Percentiles rank a stretch among this genome's conserved stretches.
Evolutionary conservation across 2,113 vertebrate genomes (phyloP).

Genomic region (Heloderma charlesbogerti): DNA sequence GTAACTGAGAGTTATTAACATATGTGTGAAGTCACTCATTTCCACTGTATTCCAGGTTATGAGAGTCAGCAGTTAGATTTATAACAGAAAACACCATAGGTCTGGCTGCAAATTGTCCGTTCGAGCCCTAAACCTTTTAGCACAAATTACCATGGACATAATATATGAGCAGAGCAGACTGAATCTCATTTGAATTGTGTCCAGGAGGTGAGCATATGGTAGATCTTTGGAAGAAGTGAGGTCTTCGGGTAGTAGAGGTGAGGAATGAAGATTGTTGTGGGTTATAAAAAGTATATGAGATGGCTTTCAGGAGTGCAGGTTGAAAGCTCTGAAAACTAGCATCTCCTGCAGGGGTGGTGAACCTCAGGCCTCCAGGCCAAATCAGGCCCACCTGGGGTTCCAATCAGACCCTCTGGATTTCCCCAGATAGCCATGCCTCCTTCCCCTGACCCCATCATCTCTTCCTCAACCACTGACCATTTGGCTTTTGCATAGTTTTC

Average conservation of each 20-base stretch:
- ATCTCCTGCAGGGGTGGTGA: background rate
- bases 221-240: background rate
- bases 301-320: background rate
- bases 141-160: background rate
- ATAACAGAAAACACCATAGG: background rate
- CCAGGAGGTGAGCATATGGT: background rate
- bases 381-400: too few relatives aligned
- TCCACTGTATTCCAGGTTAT: background rate
- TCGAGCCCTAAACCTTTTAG: background rate
- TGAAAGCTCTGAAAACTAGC: background rate
- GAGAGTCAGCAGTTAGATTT: background rate
- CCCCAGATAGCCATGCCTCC: too few relatives aligned
- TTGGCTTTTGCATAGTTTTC: background rate
- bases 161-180: background rate
- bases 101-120: background rate
- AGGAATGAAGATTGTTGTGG: background rate
- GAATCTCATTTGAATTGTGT: background rate
- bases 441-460: too few relatives aligned
- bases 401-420: too few relatives aligned
- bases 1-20: background rate
- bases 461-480: too few relatives aligned
- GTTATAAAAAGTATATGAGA: background rate
- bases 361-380: background rate
- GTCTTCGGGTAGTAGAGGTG: background rate
- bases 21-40: background rate